Evolutionary conservation across 2,888 invertebrate genomes (phyloP).

Genomic region (Nephrotoma appendiculata): DNA sequence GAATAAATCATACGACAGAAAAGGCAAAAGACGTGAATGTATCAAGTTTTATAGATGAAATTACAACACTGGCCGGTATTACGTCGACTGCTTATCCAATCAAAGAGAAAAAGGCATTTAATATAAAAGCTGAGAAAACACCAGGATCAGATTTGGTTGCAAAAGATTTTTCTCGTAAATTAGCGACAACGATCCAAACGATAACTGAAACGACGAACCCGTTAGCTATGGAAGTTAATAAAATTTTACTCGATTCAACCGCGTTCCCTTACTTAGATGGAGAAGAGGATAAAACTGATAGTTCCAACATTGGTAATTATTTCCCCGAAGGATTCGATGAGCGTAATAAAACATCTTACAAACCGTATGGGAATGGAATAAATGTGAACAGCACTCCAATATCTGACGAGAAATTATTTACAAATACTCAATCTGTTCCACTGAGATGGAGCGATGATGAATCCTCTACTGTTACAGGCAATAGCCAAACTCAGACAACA

Average conservation of each 20-base stretch:
- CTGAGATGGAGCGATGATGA: constrained; percentile 34
- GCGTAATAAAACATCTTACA: constrained; percentile 23
- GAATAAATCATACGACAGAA: constrained; percentile 12
- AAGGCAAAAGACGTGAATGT: constrained; percentile 13
- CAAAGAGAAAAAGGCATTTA: constrained; percentile 3
- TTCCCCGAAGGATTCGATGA: constrained; percentile 34
- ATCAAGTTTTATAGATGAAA: constrained; percentile 11
- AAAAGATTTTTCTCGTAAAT: constrained; percentile 8
- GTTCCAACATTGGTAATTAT: constrained; percentile 25
- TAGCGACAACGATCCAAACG: constrained; percentile 16
- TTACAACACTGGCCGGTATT: neutral
- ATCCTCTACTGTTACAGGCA: neutral
- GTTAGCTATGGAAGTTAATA: constrained; percentile 36
- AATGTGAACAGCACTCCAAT: constrained; percentile 33
- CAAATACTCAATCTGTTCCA: constrained; percentile 33
- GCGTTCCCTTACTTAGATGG: constrained; percentile 27
- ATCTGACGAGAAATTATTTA: constrained; percentile 23
- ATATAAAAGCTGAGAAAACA: constrained; percentile 12
- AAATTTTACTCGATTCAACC: constrained; percentile 24
- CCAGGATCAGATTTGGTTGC: constrained; percentile 16
- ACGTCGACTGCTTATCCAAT: neutral
- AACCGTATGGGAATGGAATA: constrained; percentile 36
- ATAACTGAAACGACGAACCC: constrained; percentile 27
- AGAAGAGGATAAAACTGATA: constrained; percentile 15
- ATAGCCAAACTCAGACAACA: constrained; percentile 8